Evolutionary conservation across 2,113 vertebrate genomes (phyloP).

Genomic region (Brevimyrus niger): DNA sequence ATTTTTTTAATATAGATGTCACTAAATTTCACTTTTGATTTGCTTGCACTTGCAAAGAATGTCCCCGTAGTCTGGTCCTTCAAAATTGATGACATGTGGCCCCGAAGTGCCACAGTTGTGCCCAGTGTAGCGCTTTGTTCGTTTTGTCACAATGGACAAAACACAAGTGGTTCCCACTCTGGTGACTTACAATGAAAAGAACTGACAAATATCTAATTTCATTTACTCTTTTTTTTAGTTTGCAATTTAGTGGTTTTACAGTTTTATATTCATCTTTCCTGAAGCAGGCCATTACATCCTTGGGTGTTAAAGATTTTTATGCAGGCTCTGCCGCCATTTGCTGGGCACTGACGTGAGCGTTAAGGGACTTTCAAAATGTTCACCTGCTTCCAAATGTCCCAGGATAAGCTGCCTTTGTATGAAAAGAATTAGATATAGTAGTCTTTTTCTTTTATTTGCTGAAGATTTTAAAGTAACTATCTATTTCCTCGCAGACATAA

Average conservation of each 20-base stretch:
- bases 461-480: neutral
- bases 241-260: neutral
- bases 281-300: neutral
- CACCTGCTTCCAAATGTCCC: neutral
- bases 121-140: neutral
- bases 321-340: neutral
- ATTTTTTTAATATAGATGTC: neutral
- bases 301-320: neutral
- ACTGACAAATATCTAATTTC: neutral
- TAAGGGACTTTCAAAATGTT: neutral
- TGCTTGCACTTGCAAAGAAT: neutral
- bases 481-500: neutral
- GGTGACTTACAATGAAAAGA: neutral
- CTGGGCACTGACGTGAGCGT: too few species aligned
- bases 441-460: neutral
- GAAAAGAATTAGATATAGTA: neutral
- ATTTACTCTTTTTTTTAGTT: neutral
- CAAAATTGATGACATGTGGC: neutral
- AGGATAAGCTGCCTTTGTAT: neutral
- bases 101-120: neutral
- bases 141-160: neutral
- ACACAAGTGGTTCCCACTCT: neutral
- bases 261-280: neutral
- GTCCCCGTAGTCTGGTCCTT: neutral
- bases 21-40: neutral